Evolutionary conservation across 2,797 vertebrate species (phyloP).

Genomic region (Tragopan temminckii): DNA sequence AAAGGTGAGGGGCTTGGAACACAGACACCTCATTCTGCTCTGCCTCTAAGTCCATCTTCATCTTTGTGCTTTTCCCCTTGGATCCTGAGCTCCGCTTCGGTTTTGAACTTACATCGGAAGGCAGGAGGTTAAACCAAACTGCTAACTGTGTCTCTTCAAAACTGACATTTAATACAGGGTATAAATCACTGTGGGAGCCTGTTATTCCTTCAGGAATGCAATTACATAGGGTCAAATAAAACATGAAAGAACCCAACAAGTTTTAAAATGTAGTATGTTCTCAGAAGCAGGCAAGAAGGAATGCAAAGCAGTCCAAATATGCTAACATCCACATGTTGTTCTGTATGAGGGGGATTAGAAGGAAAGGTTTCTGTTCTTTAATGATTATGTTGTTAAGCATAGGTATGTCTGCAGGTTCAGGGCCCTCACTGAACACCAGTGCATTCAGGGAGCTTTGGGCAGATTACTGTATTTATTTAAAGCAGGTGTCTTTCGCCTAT

Average conservation of each 20-base stretch:
- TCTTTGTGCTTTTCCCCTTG: slow-evolving; percentile 21
- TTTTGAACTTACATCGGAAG: slow-evolving; percentile 83
- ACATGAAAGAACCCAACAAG: slow-evolving; percentile 98
- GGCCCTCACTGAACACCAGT: neutral
- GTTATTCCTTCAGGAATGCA: slow-evolving; percentile 99
- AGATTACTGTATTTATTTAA: slow-evolving; percentile 71
- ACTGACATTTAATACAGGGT: slow-evolving; percentile 95
- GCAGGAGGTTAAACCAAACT: slow-evolving; percentile 88
- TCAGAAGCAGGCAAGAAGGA: slow-evolving; percentile 93
- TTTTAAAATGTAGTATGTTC: slow-evolving; percentile 98
- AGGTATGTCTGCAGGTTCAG: slow-evolving; percentile 47
- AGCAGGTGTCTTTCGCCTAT: slow-evolving; percentile 74
- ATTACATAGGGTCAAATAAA: slow-evolving; percentile 99
- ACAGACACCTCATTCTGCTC: neutral
- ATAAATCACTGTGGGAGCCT: slow-evolving; percentile 94
- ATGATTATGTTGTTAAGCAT: slow-evolving; percentile 75
- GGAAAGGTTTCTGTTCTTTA: slow-evolving; percentile 78
- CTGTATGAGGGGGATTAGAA: slow-evolving; percentile 81
- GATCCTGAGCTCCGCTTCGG: slow-evolving; percentile 66
- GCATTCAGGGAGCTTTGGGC: slow-evolving; percentile 40
- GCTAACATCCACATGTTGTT: slow-evolving; percentile 94
- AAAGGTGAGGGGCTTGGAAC: neutral
- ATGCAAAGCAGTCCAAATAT: slow-evolving; percentile 98
- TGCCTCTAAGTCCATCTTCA: slow-evolving; percentile 13
- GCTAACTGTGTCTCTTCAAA: slow-evolving; percentile 94